Evolutionary conservation across 2,888 invertebrate genomes (phyloP), one percentile per base, ranked within the genome.

Genomic region (Furcula furcula): DNA sequence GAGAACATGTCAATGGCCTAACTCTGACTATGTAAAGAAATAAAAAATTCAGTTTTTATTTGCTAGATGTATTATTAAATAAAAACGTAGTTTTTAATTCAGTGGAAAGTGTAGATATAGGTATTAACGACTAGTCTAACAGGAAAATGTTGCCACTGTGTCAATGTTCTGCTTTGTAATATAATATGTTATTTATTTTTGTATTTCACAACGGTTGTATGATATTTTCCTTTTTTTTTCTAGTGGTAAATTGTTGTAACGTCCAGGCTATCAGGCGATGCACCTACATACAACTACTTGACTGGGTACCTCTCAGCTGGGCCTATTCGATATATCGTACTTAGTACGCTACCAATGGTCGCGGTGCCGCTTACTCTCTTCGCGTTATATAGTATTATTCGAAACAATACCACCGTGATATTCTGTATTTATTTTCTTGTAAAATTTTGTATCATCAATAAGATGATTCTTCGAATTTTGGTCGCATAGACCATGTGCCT

Each of bases 121-220:
- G 79, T 82, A 79, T 76, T 77, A 81, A 80, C 69, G 67, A 78
- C 87, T 87, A 87, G 87, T 87, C 87, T 80, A 75, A 81, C 82
- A 76, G 76, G 75, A 80, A 84, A 79, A 78, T 82, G 81, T 84
- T 85, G 86, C 85, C 85, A 81, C 85, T 78, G 63, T 66, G 79
- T 81, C 83, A 76, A 81, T 81, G 76, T 84, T 81, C 79, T 78
- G 82, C 83, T 85, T 84, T 86, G 82, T 86, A 85, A 73, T 76
- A 83, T 85, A 83, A 61, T 42, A 33, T 72, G 83, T 82, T 84
- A 84, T 83, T 83, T 84, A 84, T 84, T 84, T 79, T 77, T 82
- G 77, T 78, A 76, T 78, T 76, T 74, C 71, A 78, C 44, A 42
- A 54, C 63, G 75, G 75, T 80, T 80, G 78, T 83, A 83, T 70